Percentiles rank a stretch among this genome's conserved stretches.
phyloP scores from a whole-genome alignment of 2,888 invertebrate genomes.

The Trichogramma evanescens region DNA sequence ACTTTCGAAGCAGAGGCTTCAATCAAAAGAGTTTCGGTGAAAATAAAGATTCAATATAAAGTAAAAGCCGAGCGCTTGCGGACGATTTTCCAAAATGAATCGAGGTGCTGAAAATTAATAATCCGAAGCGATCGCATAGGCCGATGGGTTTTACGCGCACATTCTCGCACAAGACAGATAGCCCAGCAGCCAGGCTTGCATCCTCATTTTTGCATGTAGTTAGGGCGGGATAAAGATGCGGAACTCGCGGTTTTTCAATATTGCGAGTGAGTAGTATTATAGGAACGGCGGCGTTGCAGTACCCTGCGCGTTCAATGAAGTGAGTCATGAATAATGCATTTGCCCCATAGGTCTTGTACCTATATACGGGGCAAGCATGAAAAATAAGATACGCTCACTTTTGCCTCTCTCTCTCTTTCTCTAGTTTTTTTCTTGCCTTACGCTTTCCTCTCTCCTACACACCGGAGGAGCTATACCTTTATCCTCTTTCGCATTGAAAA shows the following conservation, averaged over 20 bases:
- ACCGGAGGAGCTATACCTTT: too few species aligned
- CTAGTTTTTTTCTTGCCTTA: too few species aligned
- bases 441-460: too few species aligned
- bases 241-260: conserved; percentile 16
- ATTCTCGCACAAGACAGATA: neutral
- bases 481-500: too few species aligned
- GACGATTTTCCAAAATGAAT: too few species aligned
- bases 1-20: too few species aligned
- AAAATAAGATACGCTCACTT: conserved; percentile 5
- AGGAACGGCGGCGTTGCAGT: neutral
- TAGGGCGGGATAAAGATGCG: neutral
- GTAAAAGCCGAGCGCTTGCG: too few species aligned
- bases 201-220: neutral
- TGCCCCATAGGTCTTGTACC: conserved; percentile 1
- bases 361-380: neutral
- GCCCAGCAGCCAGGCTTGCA: neutral
- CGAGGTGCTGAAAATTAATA: too few species aligned
- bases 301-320: conserved; percentile 11
- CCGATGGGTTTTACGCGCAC: neutral
- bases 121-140: neutral
- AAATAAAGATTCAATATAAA: too few species aligned
- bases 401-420: too few species aligned
- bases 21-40: too few species aligned
- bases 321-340: conserved; percentile 18
- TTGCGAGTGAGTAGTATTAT: neutral